Evolutionary conservation across 1,140 invertebrate species (phyloP), one percentile per base, ranked within the genome.

Genomic region (Mya arenaria): DNA sequence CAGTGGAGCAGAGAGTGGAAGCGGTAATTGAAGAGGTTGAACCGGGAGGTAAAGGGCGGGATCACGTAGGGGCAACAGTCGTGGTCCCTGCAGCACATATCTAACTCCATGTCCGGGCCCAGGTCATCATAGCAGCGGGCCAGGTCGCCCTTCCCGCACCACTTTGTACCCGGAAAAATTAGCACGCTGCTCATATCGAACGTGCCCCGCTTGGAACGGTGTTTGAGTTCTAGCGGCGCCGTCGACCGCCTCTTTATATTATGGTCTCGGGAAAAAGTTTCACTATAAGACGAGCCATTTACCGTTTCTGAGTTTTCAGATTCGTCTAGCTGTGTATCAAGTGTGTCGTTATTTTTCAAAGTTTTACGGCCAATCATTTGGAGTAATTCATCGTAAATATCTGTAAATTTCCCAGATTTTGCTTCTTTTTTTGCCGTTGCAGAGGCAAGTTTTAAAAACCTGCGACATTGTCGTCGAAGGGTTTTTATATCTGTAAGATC

Each of bases 1-100:
- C 97, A 98, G 90, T 97, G 96, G 95, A 96, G 97, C 32, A 97
- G 93, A 0, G 96, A 97, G 87, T 96, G 96, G 60, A 97, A 94
- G 36, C 96, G 93, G 95, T 95, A 97, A 91, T 98, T 97, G 94
- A 96, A 96, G 19, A 96, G 90, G 25, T 96, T 95, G 87, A 96
- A 97, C 87, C 96, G 96, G 77, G 94, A 95, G 87, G 95, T 94
- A 90, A 97, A 95, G 0, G 95, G 95, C 3, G 95, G 95, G 78
- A 98, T 97, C 94, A 95, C 96, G 92, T 95, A 95, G 0, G 96
- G 96, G 91, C 97, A 98, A 19, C 95, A 92, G 90, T 98, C 97
- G 91, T 98, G 97, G 82, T 95, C 94, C 5, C 97, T 92, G 92
- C 97, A 98, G 92, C 97, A 98, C 56, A 95, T 94, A 89, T 98